phyloP scores from a whole-genome alignment of 1,140 invertebrate species.

The Parapsyche elsis region DNA sequence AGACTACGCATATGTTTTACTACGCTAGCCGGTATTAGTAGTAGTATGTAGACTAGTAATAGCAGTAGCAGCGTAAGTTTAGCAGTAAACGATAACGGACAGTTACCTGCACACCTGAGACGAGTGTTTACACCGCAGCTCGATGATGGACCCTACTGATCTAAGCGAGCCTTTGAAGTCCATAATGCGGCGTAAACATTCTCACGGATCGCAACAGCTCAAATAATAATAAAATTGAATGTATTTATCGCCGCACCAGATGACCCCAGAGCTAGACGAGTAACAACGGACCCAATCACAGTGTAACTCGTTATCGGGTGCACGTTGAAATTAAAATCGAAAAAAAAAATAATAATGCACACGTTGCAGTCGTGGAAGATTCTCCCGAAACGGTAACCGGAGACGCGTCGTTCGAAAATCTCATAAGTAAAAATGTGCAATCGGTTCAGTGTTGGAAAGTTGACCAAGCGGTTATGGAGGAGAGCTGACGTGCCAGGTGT shows the following conservation, averaged over 20 bases:
- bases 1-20: neutral
- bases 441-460: slow-evolving; percentile 33
- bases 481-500: slow-evolving; percentile 33
- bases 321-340: too few species aligned
- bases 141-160: neutral
- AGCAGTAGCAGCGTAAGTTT: neutral
- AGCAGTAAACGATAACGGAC: slow-evolving; percentile 14
- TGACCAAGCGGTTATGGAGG: slow-evolving; percentile 30
- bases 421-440: slow-evolving; percentile 33
- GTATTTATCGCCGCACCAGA: too few species aligned
- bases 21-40: neutral
- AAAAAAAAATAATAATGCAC: neutral
- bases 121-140: neutral
- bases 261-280: too few species aligned
- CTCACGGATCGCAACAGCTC: too few species aligned
- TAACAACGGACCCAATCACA: too few species aligned
- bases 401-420: neutral
- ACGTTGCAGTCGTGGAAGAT: neutral
- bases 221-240: too few species aligned
- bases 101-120: slow-evolving; percentile 9
- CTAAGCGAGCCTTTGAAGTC: neutral
- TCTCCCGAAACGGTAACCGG: neutral
- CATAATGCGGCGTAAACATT: neutral
- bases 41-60: too few species aligned
- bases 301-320: too few species aligned